Conservation (phyloP, 37 sponge, comb jelly and placozoan genomes). For the Hormiphora californensis region DNA sequence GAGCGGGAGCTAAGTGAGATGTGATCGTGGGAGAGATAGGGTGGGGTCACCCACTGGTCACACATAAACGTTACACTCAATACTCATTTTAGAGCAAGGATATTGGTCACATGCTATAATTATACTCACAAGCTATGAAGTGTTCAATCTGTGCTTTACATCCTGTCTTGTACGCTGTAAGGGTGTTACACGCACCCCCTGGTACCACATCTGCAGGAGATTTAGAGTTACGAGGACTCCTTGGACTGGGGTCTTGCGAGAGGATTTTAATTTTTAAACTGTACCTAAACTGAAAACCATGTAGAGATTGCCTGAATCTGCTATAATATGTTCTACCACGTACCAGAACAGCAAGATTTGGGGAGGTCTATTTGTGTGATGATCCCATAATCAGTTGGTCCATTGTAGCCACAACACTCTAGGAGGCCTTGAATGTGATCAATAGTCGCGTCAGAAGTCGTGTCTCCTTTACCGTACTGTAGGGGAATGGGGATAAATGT, state of each 20-base stretch:
- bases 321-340: no score
- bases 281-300: no score
- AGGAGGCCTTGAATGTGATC: background rate
- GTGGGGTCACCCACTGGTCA: no score
- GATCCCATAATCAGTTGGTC: background rate
- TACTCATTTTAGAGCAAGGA: no score
- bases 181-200: background rate
- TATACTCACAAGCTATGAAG: constrained; percentile 7
- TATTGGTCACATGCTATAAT: no score
- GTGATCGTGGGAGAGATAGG: background rate
- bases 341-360: constrained; percentile 7
- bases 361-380: background rate
- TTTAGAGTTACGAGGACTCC: background rate
- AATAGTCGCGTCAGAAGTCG: no score
- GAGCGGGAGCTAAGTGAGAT: background rate
- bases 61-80: no score
- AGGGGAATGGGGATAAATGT: no score
- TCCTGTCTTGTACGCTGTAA: background rate
- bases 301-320: no score
- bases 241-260: background rate
- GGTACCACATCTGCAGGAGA: background rate
- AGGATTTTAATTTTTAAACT: no score
- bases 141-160: background rate
- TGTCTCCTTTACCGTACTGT: no score
- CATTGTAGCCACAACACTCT: background rate